These are phyloP conservation scores for Perizoma affinitatum DNA, from an alignment of 2,888 invertebrate species.

Conservation along the genomic window DNA sequence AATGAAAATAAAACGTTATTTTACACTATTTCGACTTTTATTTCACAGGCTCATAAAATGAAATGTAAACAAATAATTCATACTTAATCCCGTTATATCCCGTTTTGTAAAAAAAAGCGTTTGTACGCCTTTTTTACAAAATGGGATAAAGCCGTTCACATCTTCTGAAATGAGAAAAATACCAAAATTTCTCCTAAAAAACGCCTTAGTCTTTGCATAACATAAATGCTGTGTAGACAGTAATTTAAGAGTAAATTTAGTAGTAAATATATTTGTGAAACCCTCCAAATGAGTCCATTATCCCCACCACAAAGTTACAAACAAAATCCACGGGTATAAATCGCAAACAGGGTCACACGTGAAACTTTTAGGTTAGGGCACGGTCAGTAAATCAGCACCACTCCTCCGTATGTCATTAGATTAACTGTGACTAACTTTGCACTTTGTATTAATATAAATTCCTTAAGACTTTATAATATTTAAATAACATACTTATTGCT, in stretches of 20 bases:
- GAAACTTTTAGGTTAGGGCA: constrained; percentile 41
- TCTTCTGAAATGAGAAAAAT: too few relatives aligned
- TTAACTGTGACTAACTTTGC: constrained; percentile 41
- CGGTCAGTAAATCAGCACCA: constrained; percentile 55
- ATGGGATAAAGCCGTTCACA: too few relatives aligned
- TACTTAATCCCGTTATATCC: too few relatives aligned
- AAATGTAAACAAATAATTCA: too few relatives aligned
- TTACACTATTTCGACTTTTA: constrained; percentile 62
- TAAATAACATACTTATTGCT: too few relatives aligned
- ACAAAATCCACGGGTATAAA: constrained; percentile 29
- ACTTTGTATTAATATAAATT: constrained; percentile 22
- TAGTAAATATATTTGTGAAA: not conserved
- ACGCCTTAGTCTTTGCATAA: too few relatives aligned
- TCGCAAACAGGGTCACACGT: constrained; percentile 34
- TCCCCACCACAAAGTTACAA: constrained; percentile 16
- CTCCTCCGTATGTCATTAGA: constrained; percentile 51
- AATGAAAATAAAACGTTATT: constrained; percentile 78
- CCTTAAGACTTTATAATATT: too few relatives aligned
- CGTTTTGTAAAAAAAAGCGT: too few relatives aligned
- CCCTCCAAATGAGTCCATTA: not conserved
- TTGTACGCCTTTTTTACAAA: too few relatives aligned
- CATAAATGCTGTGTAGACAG: too few relatives aligned
- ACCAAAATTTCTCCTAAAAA: too few relatives aligned
- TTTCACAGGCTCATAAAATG: constrained; percentile 19
- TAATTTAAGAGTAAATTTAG: too few relatives aligned